phyloP scores from a whole-genome alignment of 2,797 vertebrate genomes.

The Hyperoplus lanceolatus region DNA sequence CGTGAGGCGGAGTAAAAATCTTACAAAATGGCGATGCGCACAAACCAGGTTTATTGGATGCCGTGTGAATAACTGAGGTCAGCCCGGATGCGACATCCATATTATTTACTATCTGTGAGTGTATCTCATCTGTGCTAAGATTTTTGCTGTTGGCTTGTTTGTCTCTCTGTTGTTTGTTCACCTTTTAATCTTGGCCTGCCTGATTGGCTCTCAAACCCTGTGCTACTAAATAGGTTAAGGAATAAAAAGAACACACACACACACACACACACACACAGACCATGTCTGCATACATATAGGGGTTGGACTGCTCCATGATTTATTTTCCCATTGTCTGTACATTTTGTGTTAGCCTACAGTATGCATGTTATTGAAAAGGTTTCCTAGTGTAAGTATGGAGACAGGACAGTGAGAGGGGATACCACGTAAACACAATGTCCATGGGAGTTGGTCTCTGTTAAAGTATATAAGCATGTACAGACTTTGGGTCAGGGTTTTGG shows the following conservation, averaged over 20 bases:
- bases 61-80: too few relatives aligned
- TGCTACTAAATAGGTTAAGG: constrained; percentile 4
- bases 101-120: neutral
- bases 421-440: neutral
- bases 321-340: constrained; percentile 14
- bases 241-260: neutral
- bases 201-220: neutral
- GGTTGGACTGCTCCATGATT: neutral
- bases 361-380: neutral
- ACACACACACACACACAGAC: neutral
- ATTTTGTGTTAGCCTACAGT: neutral
- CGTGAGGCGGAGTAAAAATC: too few relatives aligned
- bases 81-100: too few relatives aligned
- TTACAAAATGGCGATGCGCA: too few relatives aligned
- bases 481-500: constrained; percentile 42
- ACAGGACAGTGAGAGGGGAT: neutral
- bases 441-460: neutral
- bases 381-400: neutral
- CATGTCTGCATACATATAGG: neutral
- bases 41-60: too few relatives aligned
- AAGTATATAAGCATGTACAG: constrained; percentile 23
- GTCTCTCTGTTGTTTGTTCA: constrained; percentile 1
- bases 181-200: constrained; percentile 1
- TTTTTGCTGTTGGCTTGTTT: constrained; percentile 5
- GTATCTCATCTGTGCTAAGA: neutral